Conservation (phyloP, 2,113 vertebrate species). For the Panurus biarmicus region DNA sequence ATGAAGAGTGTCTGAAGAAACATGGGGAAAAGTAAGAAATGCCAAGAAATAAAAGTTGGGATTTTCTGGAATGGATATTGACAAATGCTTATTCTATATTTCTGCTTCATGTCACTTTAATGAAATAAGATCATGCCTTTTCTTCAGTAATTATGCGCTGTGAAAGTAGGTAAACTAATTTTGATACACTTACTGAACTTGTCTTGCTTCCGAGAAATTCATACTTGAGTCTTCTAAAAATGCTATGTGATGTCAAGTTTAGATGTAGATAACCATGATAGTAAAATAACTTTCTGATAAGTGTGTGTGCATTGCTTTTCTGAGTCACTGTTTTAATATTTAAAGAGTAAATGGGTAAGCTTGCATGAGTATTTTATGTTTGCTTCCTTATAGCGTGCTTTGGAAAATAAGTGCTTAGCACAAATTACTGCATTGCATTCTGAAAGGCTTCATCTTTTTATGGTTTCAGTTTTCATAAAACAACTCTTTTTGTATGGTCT, state of each 20-base stretch:
- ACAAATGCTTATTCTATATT: conserved; percentile 30
- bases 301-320: neutral
- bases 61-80: conserved; percentile 44
- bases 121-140: conserved; percentile 58
- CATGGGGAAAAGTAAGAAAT: conserved; percentile 41
- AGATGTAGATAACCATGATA: conserved; percentile 10
- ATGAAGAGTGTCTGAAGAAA: conserved; percentile 57
- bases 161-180: conserved; percentile 74
- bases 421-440: neutral
- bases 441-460: neutral
- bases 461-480: neutral
- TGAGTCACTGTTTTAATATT: conserved; percentile 19
- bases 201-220: conserved; percentile 26
- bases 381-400: neutral
- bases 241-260: neutral
- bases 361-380: conserved; percentile 26
- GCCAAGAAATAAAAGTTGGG: conserved; percentile 48
- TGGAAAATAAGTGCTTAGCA: neutral
- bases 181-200: conserved; percentile 60
- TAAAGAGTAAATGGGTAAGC: neutral
- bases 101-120: conserved; percentile 55
- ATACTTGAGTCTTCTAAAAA: conserved; percentile 12
- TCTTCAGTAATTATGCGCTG: conserved; percentile 61
- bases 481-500: neutral
- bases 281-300: conserved; percentile 26